Percentiles rank a stretch among this genome's conserved stretches.
phyloP scores from a whole-genome alignment of 2,797 vertebrate species.

The Oreonectes daqikongensis region DNA sequence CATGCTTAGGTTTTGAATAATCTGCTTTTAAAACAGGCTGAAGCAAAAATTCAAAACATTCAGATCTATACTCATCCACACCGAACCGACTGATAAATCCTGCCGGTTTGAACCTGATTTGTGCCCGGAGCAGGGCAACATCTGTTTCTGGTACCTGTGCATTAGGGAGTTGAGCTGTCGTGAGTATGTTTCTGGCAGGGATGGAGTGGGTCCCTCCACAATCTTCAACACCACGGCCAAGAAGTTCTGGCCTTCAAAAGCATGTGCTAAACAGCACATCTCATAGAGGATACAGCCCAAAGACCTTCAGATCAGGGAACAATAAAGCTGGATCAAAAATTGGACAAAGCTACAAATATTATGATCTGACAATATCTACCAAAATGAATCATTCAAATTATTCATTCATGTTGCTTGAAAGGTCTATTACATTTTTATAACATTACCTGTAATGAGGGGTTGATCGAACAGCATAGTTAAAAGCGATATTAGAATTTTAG shows the following conservation, averaged over 20 bases:
- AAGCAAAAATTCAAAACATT: slow-evolving; percentile 29
- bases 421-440: background rate
- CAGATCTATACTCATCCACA: slow-evolving; percentile 14
- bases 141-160: slow-evolving; percentile 67
- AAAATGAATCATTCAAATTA: background rate
- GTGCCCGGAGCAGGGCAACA: slow-evolving; percentile 14
- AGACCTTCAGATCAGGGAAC: slow-evolving; percentile 71
- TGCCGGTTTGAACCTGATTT: background rate
- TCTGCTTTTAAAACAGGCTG: slow-evolving; percentile 11
- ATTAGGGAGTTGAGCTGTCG: slow-evolving; percentile 76
- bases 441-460: background rate
- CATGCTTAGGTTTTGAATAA: slow-evolving; percentile 26
- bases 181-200: slow-evolving; percentile 75
- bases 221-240: slow-evolving; percentile 83
- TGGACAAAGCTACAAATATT: too few relatives aligned
- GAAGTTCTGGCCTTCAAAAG: slow-evolving; percentile 84
- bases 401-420: background rate
- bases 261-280: slow-evolving; percentile 83
- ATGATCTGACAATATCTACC: background rate
- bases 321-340: background rate
- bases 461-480: background rate
- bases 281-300: slow-evolving; percentile 86
- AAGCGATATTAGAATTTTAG: background rate
- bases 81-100: background rate
- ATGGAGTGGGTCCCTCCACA: slow-evolving; percentile 80